These are phyloP conservation scores for Oreonectes daqikongensis DNA, from an alignment of 2,797 vertebrate species.

Conservation along the genomic window DNA sequence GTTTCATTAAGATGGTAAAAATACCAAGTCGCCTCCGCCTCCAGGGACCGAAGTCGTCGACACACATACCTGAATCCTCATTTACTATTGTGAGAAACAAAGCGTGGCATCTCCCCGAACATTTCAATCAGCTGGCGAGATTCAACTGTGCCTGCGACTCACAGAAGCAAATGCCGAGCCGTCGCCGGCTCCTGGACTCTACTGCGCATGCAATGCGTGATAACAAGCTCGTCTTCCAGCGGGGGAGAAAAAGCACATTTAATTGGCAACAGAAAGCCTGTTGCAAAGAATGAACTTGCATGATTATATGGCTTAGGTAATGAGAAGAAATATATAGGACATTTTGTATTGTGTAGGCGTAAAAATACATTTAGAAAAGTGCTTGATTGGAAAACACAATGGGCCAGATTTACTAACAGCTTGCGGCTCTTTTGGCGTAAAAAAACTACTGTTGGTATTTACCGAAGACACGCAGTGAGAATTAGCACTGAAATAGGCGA, in stretches of 20 bases:
- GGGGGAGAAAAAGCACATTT: slow-evolving; percentile 11
- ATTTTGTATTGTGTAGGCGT: too few species aligned
- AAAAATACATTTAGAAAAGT: too few species aligned
- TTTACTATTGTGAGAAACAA: slow-evolving; percentile 26
- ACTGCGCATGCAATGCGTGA: neutral
- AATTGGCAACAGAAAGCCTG: neutral
- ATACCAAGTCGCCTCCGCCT: slow-evolving; percentile 21
- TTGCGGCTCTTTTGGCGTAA: too few species aligned
- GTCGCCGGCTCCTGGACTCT: slow-evolving; percentile 1
- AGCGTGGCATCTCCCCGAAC: slow-evolving; percentile 21
- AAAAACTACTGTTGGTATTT: too few species aligned
- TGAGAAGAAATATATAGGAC: neutral
- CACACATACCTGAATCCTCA: slow-evolving; percentile 24
- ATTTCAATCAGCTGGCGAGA: slow-evolving; percentile 13
- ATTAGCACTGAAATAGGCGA: too few species aligned
- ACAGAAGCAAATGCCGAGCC: slow-evolving; percentile 26
- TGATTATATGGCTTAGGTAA: neutral
- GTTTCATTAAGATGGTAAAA: slow-evolving; percentile 60
- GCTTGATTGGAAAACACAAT: too few species aligned
- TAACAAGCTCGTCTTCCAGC: slow-evolving; percentile 10
- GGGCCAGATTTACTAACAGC: too few species aligned
- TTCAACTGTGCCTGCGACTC: neutral
- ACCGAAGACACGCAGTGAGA: too few species aligned
- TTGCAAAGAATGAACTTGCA: neutral
- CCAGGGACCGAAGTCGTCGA: neutral